These are phyloP conservation scores for Scarus forsteni DNA, from an alignment of 2,797 vertebrate species.

Conservation along the genomic window DNA sequence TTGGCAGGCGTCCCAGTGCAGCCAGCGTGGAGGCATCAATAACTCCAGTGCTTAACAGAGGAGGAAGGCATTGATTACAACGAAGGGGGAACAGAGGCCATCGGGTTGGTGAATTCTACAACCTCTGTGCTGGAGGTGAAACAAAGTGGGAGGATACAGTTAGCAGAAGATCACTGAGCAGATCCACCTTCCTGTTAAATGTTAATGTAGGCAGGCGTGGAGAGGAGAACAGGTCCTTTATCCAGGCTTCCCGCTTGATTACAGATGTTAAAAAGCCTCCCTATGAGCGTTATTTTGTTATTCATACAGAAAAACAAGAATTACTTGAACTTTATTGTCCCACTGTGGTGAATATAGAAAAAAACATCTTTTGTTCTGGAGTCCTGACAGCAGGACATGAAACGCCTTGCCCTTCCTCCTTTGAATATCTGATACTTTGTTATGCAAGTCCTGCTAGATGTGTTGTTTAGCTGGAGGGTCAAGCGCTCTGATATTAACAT, in stretches of 20 bases:
- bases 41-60: constrained; percentile 72
- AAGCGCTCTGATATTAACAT: constrained; percentile 32
- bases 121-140: constrained; percentile 68
- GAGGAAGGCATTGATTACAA: constrained; percentile 77
- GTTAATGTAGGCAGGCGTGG: constrained; percentile 66
- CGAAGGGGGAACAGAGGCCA: constrained; percentile 67
- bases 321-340: constrained; percentile 25
- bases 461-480: constrained; percentile 56
- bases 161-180: constrained; percentile 62
- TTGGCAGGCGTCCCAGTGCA: constrained; percentile 79
- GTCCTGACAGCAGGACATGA: neutral
- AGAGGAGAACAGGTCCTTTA: constrained; percentile 57
- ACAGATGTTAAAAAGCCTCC: constrained; percentile 51
- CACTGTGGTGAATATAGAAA: neutral
- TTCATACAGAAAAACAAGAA: constrained; percentile 38
- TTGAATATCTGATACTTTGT: constrained; percentile 25
- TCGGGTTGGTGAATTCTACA: constrained; percentile 53
- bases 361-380: constrained; percentile 3
- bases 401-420: constrained; percentile 16
- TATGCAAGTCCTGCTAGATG: constrained; percentile 24
- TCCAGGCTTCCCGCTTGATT: constrained; percentile 49
- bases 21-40: constrained; percentile 78
- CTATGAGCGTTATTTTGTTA: constrained; percentile 52
- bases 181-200: constrained; percentile 64
- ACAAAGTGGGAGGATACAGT: constrained; percentile 48